Conservation (phyloP, 2,888 invertebrate genomes). For the Eupithecia insigniata region DNA sequence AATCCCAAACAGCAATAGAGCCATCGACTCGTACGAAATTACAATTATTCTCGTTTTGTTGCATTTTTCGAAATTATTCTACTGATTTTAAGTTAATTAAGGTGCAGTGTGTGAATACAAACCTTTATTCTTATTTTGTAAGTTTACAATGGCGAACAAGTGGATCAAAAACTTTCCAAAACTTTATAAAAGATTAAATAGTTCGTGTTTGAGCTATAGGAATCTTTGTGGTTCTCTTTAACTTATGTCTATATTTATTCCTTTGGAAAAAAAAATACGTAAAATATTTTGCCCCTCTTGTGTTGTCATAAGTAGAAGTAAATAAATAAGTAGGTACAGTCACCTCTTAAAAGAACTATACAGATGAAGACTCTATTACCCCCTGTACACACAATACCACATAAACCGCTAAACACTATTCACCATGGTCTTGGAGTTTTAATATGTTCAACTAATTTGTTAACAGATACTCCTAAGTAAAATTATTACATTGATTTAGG, state of each 20-base stretch:
- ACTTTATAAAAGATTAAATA: background rate
- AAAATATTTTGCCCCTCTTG: background rate
- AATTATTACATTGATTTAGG: too few relatives aligned
- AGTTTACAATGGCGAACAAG: constrained; percentile 3
- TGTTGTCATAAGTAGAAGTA: background rate
- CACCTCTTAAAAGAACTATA: background rate
- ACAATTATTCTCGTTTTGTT: constrained; percentile 55
- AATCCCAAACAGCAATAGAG: constrained; percentile 59
- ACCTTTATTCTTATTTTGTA: constrained; percentile 9
- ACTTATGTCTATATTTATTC: background rate
- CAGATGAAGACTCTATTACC: too few relatives aligned
- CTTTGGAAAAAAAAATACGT: background rate
- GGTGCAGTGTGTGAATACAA: constrained; percentile 20
- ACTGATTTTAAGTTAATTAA: constrained; percentile 51
- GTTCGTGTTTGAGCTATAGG: background rate
- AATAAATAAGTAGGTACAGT: background rate
- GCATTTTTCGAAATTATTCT: constrained; percentile 45
- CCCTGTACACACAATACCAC: too few relatives aligned
- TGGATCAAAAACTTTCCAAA: constrained; percentile 9
- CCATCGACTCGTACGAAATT: constrained; percentile 59
- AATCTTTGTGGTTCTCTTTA: background rate
- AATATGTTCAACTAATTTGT: too few relatives aligned
- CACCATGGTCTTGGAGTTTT: too few relatives aligned
- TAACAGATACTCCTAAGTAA: too few relatives aligned
- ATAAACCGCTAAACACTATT: too few relatives aligned